phyloP scores from a whole-genome alignment of 92 coral and sea anemone genomes.

The Paragorgia papillata region DNA sequence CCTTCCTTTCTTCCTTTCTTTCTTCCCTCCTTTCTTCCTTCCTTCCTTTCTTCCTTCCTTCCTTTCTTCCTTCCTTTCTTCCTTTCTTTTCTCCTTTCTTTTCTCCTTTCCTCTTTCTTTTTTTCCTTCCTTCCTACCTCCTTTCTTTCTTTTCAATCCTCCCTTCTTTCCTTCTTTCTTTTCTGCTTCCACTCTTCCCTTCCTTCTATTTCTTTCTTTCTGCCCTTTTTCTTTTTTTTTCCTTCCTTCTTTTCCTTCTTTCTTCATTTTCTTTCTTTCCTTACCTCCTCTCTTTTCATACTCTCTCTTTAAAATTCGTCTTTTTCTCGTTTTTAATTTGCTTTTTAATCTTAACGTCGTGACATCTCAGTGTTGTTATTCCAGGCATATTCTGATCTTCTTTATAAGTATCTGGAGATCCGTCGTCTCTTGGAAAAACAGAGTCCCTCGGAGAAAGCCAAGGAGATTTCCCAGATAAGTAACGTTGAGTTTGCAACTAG shows the following conservation, averaged over 20 bases:
- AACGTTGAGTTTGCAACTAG: not conserved
- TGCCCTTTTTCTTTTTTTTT: not conserved
- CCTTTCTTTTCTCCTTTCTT: not conserved
- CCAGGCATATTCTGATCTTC: constrained; percentile 28
- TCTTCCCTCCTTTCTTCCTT: constrained; percentile 3
- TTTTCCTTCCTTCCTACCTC: not conserved
- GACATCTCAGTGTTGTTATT: no score
- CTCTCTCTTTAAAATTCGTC: not conserved
- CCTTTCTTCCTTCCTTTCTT: not conserved
- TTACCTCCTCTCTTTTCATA: not conserved
- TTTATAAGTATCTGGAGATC: not conserved
- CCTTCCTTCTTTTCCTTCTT: not conserved
- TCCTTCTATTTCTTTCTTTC: not conserved
- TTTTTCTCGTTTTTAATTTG: not conserved
- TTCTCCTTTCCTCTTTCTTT: not conserved
- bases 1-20: constrained; percentile 6
- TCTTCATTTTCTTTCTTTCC: not conserved
- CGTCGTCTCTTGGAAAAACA: not conserved
- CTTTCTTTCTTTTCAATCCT: not conserved
- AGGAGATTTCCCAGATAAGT: not conserved
- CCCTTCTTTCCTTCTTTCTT: not conserved
- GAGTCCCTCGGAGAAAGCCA: not conserved
- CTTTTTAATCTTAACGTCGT: no score
- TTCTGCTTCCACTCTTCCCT: not conserved
- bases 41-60: not conserved